A percentile compares a stretch with the other conserved stretches of the same genome.
Conservation (phyloP, 1,140 invertebrate species). For the Muscidifurax raptorellus region DNA sequence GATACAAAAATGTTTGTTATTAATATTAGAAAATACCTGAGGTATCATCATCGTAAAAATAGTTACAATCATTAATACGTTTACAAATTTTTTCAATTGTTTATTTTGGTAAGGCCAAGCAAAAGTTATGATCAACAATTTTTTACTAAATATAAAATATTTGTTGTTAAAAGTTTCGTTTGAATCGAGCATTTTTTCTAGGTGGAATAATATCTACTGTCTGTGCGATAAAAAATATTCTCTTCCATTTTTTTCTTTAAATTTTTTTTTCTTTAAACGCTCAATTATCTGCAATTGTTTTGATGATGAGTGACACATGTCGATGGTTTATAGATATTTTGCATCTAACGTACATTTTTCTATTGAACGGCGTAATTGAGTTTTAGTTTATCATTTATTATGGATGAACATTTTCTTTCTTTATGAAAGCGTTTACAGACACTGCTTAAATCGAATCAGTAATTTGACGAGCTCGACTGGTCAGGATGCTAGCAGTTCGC, state of each 20-base stretch:
- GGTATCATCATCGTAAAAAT: slow-evolving; percentile 35
- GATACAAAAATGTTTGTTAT: background rate
- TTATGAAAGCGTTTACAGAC: no score
- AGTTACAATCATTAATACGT: background rate
- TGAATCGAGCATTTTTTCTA: background rate
- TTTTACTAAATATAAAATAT: slow-evolving; percentile 25
- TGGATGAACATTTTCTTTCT: no score
- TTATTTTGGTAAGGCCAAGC: slow-evolving; percentile 33
- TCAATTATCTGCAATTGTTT: background rate
- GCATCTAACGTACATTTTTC: background rate
- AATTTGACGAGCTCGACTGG: no score
- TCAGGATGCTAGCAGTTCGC: no score
- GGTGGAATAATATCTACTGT: no score
- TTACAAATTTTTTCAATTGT: background rate
- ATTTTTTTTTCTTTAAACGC: background rate
- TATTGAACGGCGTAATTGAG: background rate
- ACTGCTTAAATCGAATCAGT: no score
- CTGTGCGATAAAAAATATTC: background rate
- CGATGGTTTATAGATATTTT: background rate
- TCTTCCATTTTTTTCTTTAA: background rate
- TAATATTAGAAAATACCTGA: slow-evolving; percentile 1
- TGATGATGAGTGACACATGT: slow-evolving; percentile 15
- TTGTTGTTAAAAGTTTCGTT: background rate
- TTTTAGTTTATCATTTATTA: no score
- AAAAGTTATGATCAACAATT: background rate